A percentile compares a stretch with the other conserved stretches of the same genome.
These are phyloP conservation scores for Thyatira batis DNA, from an alignment of 2,888 invertebrate species.

Conservation along the genomic window DNA sequence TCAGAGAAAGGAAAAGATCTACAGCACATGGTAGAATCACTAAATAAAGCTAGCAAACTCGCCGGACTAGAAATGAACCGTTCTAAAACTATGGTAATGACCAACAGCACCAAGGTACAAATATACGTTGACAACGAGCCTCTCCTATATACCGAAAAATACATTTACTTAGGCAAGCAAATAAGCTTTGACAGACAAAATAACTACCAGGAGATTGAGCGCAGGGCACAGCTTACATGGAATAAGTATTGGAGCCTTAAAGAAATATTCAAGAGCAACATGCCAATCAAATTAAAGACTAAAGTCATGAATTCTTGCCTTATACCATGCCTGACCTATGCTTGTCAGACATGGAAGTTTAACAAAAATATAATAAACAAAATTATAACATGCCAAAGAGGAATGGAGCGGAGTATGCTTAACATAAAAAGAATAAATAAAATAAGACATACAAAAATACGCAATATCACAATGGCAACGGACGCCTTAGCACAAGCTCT, in stretches of 20 bases:
- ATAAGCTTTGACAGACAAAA: slow-evolving; percentile 3
- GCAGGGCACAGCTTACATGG: slow-evolving; percentile 2
- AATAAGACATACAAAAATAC: too few relatives aligned
- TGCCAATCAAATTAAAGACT: too few relatives aligned
- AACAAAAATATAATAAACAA: too few relatives aligned
- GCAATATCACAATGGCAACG: too few relatives aligned
- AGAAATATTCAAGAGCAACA: not conserved
- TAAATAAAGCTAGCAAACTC: slow-evolving; percentile 11
- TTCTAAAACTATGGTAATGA: slow-evolving; percentile 17
- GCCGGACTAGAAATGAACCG: slow-evolving; percentile 16
- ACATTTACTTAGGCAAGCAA: slow-evolving; percentile 11
- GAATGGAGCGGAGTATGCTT: too few relatives aligned
- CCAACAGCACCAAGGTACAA: slow-evolving; percentile 9
- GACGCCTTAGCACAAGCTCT: too few relatives aligned
- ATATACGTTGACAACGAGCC: slow-evolving; percentile 3
- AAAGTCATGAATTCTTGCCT: too few relatives aligned
- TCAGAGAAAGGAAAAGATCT: not conserved
- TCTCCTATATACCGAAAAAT: slow-evolving; percentile 6
- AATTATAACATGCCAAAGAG: too few relatives aligned
- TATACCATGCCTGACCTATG: too few relatives aligned
- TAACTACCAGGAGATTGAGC: slow-evolving; percentile 5
- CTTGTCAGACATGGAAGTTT: too few relatives aligned
- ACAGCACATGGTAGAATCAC: slow-evolving; percentile 11
- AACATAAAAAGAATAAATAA: too few relatives aligned
- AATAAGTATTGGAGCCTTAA: not conserved